Evolutionary conservation across 2,888 invertebrate species (phyloP), one percentile per base, ranked within the genome.

Genomic region (Dexiosoma caninum): DNA sequence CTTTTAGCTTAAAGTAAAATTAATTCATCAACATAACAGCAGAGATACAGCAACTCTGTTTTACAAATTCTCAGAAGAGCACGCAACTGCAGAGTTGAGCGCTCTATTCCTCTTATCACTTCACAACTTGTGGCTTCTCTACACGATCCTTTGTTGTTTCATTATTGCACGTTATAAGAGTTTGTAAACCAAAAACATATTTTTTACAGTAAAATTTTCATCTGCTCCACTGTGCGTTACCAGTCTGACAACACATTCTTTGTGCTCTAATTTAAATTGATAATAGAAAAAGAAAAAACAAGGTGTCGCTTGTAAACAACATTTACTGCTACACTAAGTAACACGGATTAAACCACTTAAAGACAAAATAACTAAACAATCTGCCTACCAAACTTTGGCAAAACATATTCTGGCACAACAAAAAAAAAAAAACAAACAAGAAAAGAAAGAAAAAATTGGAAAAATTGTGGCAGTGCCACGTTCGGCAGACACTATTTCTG

Each of bases 281-380:
- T 53, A 44, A 30, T 21, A 12, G 27, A 16, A 19, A 9, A 2
- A 12, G 27, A 16, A 19, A 9, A 2, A 35, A 7, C 12, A 40
- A 57, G 35, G 49, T 71, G 77, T 67, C 66, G 75, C 21, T 51
- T 53, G 42, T 49, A 59, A 78, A 78, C 21, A 71, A 57, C 77
- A 77, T 66, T 78, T 51, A 51, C 70, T 49, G 42, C 64, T 66
- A 30, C 70, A 71, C 57, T 64, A 42, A 78, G 57, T 35, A 51
- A 42, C 23, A 10, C 19, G 35, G 77, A 78, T 70, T 64, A 71
- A 49, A 49, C 19, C 57, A 66, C 66, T 32, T 62, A 21, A 62
- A 16, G 1, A 21, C 49, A 35, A 44, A 12, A 3, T 1, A 57
- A 40, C 21, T 23, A 57, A 40, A 12, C 4, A 9, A 57, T 14